Evolutionary conservation across 2,888 invertebrate species (phyloP).

Genomic region (Lasioglossum leucozonium): DNA sequence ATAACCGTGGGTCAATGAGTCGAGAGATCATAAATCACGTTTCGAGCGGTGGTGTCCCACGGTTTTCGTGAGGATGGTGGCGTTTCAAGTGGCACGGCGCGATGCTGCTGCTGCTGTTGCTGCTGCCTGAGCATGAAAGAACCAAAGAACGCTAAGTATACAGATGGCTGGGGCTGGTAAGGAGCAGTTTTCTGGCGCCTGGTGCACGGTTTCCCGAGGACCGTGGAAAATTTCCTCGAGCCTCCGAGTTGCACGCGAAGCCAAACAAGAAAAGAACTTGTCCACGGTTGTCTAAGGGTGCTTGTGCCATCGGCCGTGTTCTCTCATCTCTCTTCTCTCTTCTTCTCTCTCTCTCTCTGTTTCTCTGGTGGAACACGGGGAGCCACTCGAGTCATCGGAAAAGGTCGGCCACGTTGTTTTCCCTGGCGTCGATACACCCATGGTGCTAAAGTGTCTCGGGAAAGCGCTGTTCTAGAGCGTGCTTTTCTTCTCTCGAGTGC

Average conservation of each 20-base stretch:
- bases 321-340: conserved; percentile 19
- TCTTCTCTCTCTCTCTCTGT: conserved; percentile 8
- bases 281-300: conserved; percentile 30
- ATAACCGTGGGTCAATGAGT: conserved; percentile 77
- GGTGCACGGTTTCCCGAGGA: conserved; percentile 25
- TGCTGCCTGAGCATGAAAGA: conserved; percentile 42
- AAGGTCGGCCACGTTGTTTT: conserved; percentile 64
- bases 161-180: conserved; percentile 30
- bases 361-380: conserved; percentile 19
- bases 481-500: conserved; percentile 58
- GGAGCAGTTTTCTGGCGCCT: conserved; percentile 47
- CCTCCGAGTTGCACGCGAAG: conserved; percentile 14
- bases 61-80: conserved; percentile 57
- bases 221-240: conserved; percentile 54
- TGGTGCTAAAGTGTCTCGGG: conserved; percentile 48
- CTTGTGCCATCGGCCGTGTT: conserved; percentile 22
- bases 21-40: conserved; percentile 77
- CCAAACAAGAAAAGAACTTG: conserved; percentile 56
- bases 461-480: conserved; percentile 47
- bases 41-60: conserved; percentile 65
- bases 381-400: conserved; percentile 52
- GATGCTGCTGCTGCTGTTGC: conserved; percentile 31
- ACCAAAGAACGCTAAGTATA: conserved; percentile 33
- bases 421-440: conserved; percentile 50
- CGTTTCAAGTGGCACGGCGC: conserved; percentile 46